phyloP scores from a whole-genome alignment of 2,888 invertebrate species.

The Stegophylla sp. region DNA sequence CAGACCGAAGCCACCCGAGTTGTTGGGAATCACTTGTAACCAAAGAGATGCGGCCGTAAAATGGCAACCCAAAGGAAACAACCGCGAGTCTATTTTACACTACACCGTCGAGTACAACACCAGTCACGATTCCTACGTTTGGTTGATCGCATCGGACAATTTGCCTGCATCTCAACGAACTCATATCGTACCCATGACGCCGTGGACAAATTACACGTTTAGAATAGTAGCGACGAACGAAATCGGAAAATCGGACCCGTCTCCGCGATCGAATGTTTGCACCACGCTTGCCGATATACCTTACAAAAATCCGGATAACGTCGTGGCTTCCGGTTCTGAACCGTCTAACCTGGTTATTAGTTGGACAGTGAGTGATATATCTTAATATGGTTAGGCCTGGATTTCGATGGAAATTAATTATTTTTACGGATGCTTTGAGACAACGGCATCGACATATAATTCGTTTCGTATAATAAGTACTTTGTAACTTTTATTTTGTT shows the following conservation, averaged over 20 bases:
- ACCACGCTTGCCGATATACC: slow-evolving; percentile 87
- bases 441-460: too few species aligned
- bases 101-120: slow-evolving; percentile 93
- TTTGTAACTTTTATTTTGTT: too few species aligned
- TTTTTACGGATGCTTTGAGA: too few species aligned
- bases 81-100: slow-evolving; percentile 89
- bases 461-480: too few species aligned
- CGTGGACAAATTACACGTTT: slow-evolving; percentile 97
- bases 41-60: slow-evolving; percentile 76
- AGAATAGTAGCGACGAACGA: slow-evolving; percentile 90
- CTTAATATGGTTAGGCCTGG: too few species aligned
- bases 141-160: slow-evolving; percentile 79
- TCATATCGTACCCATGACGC: slow-evolving; percentile 74
- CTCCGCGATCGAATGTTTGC: slow-evolving; percentile 77
- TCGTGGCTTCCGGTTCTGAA: slow-evolving; percentile 84
- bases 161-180: slow-evolving; percentile 79
- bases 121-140: slow-evolving; percentile 88
- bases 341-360: slow-evolving; percentile 90
- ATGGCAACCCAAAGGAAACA: slow-evolving; percentile 93
- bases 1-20: slow-evolving; percentile 85
- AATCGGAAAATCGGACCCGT: slow-evolving; percentile 87
- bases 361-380: slow-evolving; percentile 78
- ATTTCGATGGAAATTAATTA: too few species aligned
- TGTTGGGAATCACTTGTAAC: slow-evolving; percentile 74
- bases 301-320: slow-evolving; percentile 90